phyloP scores from a whole-genome alignment of 2,888 invertebrate genomes.

The Pasiphila rectangulata region DNA sequence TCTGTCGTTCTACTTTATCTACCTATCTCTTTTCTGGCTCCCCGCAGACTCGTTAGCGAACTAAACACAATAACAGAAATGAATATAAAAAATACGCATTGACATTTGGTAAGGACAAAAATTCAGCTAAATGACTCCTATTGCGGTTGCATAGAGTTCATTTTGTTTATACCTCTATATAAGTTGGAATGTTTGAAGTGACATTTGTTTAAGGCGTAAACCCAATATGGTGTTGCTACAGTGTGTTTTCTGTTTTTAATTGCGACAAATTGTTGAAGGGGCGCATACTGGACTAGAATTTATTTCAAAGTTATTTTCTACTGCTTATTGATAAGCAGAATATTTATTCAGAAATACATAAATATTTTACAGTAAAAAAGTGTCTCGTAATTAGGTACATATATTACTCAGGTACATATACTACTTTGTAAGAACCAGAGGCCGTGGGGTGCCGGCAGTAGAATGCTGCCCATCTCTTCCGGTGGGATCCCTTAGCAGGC shows the following conservation, averaged over 20 bases:
- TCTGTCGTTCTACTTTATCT: conserved; percentile 23
- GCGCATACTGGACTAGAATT: conserved; percentile 40
- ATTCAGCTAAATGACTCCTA: conserved; percentile 26
- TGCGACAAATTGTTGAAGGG: conserved; percentile 57
- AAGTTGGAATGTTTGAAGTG: conserved; percentile 43
- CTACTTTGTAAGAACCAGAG: no score
- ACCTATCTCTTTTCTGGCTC: conserved; percentile 50
- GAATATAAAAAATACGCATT: conserved; percentile 67
- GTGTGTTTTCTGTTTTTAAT: conserved; percentile 74
- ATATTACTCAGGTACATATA: no score
- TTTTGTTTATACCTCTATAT: conserved; percentile 30
- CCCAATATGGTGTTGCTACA: conserved; percentile 67
- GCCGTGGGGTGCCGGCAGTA: no score
- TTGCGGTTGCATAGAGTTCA: conserved; percentile 23
- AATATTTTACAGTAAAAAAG: no score
- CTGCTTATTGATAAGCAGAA: no score
- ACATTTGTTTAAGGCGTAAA: conserved; percentile 78
- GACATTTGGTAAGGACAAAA: conserved; percentile 38
- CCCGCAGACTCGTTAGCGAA: conserved; percentile 73
- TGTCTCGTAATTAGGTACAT: no score
- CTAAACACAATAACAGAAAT: conserved; percentile 74
- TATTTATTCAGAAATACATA: no score
- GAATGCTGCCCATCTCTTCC: no score
- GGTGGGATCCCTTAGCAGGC: no score
- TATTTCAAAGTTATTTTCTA: conserved; percentile 38